These are phyloP conservation scores for Setophaga coronata DNA, from an alignment of 2,113 vertebrate species.

Conservation along the genomic window DNA sequence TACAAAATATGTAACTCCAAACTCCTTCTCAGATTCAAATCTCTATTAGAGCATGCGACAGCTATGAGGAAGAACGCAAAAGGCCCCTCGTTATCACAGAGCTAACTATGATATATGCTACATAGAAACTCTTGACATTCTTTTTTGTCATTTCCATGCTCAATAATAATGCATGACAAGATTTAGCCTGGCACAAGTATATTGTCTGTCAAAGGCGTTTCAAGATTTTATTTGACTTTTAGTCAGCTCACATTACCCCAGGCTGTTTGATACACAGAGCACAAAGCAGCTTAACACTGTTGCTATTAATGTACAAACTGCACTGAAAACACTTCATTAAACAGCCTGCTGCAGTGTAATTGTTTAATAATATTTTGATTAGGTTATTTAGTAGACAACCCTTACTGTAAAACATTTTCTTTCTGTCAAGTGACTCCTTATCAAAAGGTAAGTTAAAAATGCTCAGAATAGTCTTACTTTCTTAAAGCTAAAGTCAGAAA, in stretches of 20 bases:
- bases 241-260: constrained; percentile 69
- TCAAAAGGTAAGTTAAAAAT: constrained; percentile 48
- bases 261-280: constrained; percentile 80
- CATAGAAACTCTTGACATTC: constrained; percentile 15
- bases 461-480: not conserved
- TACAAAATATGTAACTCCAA: not conserved
- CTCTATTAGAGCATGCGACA: not conserved
- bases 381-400: constrained; percentile 79
- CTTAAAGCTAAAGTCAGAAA: not conserved
- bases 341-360: constrained; percentile 81
- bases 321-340: constrained; percentile 89
- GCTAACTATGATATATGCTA: constrained; percentile 23
- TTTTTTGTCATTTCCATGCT: constrained; percentile 47
- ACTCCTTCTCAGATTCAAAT: constrained; percentile 20
- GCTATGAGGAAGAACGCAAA: not conserved
- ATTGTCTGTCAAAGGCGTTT: constrained; percentile 69
- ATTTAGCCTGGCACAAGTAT: constrained; percentile 60
- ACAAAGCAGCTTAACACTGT: constrained; percentile 78
- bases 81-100: not conserved
- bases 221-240: constrained; percentile 71
- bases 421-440: constrained; percentile 58
- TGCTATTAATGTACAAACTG: constrained; percentile 81
- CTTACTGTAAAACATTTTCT: constrained; percentile 71
- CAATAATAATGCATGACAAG: constrained; percentile 50
- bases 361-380: constrained; percentile 92